phyloP scores from a whole-genome alignment of 92 coral and sea anemone genomes.

The Epizoanthus rinbou region DNA sequence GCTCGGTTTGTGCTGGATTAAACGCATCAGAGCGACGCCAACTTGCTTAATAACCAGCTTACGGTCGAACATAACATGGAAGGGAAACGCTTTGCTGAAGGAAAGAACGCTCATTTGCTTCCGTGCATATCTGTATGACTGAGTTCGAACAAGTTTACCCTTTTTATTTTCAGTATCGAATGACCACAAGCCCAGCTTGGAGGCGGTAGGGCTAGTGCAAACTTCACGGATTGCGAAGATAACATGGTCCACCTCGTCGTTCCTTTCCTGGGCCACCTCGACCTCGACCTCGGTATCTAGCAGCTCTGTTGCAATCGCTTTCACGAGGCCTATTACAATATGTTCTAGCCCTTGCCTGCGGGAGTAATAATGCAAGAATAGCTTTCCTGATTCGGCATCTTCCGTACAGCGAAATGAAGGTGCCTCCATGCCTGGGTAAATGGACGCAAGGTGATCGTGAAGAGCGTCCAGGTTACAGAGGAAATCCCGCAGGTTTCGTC shows the following conservation, averaged over 20 bases:
- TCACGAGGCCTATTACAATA: constrained; percentile 97
- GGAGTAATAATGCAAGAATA: constrained; percentile 89
- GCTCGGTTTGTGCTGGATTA: constrained; percentile 60
- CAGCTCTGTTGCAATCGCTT: constrained; percentile 90
- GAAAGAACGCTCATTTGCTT: constrained; percentile 77
- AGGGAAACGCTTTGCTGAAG: constrained; percentile 97
- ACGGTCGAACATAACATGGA: constrained; percentile 93
- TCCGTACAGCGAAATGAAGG: constrained; percentile 98
- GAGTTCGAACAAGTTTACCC: constrained; percentile 32
- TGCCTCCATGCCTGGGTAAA: constrained; percentile 99
- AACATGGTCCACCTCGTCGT: constrained; percentile 78
- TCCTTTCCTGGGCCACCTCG: constrained; percentile 60
- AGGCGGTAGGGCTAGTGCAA: constrained; percentile 60
- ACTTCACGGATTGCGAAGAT: constrained; percentile 85
- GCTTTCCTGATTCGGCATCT: constrained; percentile 77
- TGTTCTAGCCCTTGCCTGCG: constrained; percentile 85
- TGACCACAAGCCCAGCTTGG: constrained; percentile 90
- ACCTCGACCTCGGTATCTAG: constrained; percentile 78
- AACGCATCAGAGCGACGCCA: constrained; percentile 84
- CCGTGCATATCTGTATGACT: constrained; percentile 19
- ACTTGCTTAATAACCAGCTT: constrained; percentile 85
- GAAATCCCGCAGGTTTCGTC: constrained; percentile 95
- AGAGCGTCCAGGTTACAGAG: constrained; percentile 97
- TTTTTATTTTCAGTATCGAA: constrained; percentile 52
- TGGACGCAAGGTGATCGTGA: constrained; percentile 94